Percentiles rank a stretch among this genome's conserved stretches.
These are phyloP conservation scores for Hybognathus amarus DNA, from an alignment of 2,797 vertebrate genomes.

Conservation along the genomic window DNA sequence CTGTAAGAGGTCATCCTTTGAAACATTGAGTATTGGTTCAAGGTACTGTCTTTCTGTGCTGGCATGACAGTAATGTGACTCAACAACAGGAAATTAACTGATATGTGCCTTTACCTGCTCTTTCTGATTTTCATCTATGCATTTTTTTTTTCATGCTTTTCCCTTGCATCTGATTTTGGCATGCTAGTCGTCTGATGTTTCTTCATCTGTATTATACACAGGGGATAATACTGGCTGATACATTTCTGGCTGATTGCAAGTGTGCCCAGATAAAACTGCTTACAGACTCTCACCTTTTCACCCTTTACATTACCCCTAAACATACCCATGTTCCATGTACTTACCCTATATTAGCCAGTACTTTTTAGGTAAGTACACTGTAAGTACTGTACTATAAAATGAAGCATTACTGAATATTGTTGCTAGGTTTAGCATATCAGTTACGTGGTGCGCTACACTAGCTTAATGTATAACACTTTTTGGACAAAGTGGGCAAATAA, in stretches of 20 bases:
- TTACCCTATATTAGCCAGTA: too few species aligned
- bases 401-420: too few species aligned
- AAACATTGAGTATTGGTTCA: neutral
- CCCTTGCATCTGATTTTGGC: neutral
- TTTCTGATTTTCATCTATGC: neutral
- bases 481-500: too few species aligned
- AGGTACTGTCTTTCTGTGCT: neutral
- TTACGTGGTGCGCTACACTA: too few species aligned
- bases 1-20: neutral
- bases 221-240: too few species aligned
- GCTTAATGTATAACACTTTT: too few species aligned
- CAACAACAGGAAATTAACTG: conserved; percentile 11
- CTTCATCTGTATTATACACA: neutral
- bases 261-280: neutral
- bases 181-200: neutral
- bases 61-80: neutral
- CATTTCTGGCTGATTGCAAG: neutral
- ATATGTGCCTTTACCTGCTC: conserved; percentile 9
- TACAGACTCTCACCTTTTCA: neutral
- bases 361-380: too few species aligned
- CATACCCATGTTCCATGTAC: too few species aligned
- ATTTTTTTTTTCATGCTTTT: neutral
- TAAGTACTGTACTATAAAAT: too few species aligned
- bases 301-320: neutral
- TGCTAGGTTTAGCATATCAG: too few species aligned